phyloP scores from a whole-genome alignment of 1,140 invertebrate genomes.

The Brachionus calyciflorus region DNA sequence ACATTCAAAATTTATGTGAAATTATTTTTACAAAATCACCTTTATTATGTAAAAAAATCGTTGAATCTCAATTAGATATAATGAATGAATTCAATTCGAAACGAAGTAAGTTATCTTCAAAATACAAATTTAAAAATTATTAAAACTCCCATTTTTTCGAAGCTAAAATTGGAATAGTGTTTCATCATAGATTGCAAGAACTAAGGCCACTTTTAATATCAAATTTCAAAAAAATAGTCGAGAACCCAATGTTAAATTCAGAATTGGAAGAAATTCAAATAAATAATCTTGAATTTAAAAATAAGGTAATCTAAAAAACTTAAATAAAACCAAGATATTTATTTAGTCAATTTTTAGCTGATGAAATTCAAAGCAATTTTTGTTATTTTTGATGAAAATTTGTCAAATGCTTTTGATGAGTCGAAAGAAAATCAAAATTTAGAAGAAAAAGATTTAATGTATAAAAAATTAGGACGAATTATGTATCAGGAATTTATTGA shows the following conservation, averaged over 20 bases:
- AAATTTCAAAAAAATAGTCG: not conserved
- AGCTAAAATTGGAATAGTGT: not conserved
- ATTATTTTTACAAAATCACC: not conserved
- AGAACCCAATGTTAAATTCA: not conserved
- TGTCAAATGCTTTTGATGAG: not conserved
- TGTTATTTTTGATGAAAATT: not conserved
- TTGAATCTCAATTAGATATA: not conserved
- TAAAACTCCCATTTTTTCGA: not conserved
- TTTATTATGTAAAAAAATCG: not conserved
- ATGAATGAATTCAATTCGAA: not conserved
- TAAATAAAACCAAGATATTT: too few species aligned
- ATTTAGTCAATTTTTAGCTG: not conserved
- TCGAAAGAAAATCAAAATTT: not conserved
- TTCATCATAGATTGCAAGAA: not conserved
- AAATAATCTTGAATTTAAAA: not conserved
- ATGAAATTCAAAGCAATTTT: slow-evolving; percentile 5
- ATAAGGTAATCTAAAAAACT: not conserved
- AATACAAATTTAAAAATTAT: not conserved
- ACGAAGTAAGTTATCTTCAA: not conserved
- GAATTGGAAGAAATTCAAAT: not conserved
- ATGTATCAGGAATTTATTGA: slow-evolving; percentile 37
- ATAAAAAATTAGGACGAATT: not conserved
- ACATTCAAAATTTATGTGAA: not conserved
- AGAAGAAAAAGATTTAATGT: not conserved
- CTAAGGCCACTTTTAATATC: not conserved